Evolutionary conservation across 2,113 vertebrate genomes (phyloP), one percentile per base, ranked within the genome.

Genomic region (Struthio camelus): DNA sequence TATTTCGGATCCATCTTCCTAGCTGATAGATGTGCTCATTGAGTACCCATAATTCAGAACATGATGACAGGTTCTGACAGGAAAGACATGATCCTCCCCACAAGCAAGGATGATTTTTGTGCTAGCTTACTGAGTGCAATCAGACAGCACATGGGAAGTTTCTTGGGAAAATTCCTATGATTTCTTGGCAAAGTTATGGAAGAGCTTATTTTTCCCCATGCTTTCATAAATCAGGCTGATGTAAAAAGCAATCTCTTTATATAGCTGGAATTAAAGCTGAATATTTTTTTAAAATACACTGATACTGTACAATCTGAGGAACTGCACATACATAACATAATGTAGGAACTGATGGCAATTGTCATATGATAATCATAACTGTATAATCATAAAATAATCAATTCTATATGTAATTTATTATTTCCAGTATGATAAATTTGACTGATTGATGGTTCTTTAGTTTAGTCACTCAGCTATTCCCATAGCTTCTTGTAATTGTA

Each of bases 361-460:
- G 69, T 80, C 18, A 16, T 81, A 42, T 14, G 4, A 72, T 32
- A 14, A 82, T 40, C 71, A 5, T 70, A 78, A 61, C 3, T 66
- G 11, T 54, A 50, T 44, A 66, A 46, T 4, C 38, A 54, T n/a
- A 56, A 90, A 85, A 54, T 5, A 79, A 67, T 34, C 0, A 16
- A 30, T 51, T 69, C 38, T 15, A 62, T 66, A 44, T 40, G 11
- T 48, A 66, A 66, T 64, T 56, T 83, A 34, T 80, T 79, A 6
- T 46, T 75, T 34, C 23, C 6, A 12, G 17, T 27, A 64, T 80
- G 53, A 65, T 95, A 70, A 78, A 93, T 87, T 97, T 93, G 90
- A 89, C 95, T 87, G n/a, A 84, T 92, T 95, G 53, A 42, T 93
- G 87, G 46, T 76, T 82, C 92, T 97, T 95, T 93, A 87, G 27